A percentile compares a stretch with the other conserved stretches of the same genome.
Evolutionary conservation across 2,797 vertebrate species (phyloP).

Genomic region (Lates japonicus): DNA sequence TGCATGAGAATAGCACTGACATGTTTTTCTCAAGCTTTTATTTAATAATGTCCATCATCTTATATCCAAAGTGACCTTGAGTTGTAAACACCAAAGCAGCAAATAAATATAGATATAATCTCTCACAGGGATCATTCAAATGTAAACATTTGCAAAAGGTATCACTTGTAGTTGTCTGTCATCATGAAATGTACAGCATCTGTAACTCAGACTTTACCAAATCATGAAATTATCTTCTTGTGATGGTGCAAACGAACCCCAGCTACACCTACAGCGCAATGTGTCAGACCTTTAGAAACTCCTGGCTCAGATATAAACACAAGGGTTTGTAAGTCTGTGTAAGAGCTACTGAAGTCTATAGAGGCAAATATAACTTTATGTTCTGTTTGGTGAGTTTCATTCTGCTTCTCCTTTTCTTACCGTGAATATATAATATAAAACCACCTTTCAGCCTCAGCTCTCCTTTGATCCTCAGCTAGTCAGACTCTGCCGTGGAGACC

Average conservation of each 20-base stretch:
- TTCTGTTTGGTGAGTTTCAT: neutral
- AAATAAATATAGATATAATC: constrained; percentile 25
- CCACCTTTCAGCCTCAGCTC: neutral
- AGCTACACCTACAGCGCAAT: constrained; percentile 6
- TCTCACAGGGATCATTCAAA: constrained; percentile 48
- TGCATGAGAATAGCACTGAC: neutral
- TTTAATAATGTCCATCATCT: constrained; percentile 45
- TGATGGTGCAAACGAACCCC: neutral
- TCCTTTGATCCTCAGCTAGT: constrained; percentile 64
- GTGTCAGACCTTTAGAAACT: constrained; percentile 18
- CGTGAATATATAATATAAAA: neutral
- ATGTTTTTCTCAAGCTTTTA: constrained; percentile 23
- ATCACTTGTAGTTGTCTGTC: constrained; percentile 44
- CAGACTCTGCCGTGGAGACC: constrained; percentile 48
- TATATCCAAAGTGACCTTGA: constrained; percentile 46
- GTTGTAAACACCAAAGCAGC: constrained; percentile 64
- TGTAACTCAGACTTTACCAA: neutral
- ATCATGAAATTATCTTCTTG: constrained; percentile 1
- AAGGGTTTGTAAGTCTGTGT: constrained; percentile 1
- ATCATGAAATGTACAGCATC: neutral
- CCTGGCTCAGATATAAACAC: constrained; percentile 21
- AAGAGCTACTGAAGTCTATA: constrained; percentile 15
- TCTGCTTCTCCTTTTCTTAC: neutral
- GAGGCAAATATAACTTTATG: neutral
- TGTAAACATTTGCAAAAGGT: constrained; percentile 73